phyloP scores from a whole-genome alignment of 2,113 vertebrate species.

The Hippocampus zosterae region DNA sequence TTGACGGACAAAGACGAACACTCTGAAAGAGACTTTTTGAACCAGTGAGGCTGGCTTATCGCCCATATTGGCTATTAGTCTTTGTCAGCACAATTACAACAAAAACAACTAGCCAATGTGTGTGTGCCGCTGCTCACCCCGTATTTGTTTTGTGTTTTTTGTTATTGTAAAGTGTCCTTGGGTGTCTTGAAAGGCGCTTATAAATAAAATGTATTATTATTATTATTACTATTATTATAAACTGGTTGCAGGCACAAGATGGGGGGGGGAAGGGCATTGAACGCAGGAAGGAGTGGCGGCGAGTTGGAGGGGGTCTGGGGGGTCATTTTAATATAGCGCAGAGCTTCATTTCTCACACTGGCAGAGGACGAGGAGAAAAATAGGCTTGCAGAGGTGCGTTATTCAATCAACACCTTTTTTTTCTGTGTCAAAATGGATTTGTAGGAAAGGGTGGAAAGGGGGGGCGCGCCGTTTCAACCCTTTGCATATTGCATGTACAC shows the following conservation, averaged over 20 bases:
- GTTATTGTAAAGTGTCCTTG: too few relatives aligned
- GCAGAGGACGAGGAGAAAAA: not conserved
- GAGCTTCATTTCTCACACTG: not conserved
- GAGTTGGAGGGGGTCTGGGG: not conserved
- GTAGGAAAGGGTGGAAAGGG: not conserved
- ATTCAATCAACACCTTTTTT: not conserved
- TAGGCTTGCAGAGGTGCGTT: not conserved
- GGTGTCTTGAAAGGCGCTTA: too few relatives aligned
- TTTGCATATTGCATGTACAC: too few relatives aligned
- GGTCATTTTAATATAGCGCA: not conserved
- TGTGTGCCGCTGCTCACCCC: too few relatives aligned
- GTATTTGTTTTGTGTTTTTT: too few relatives aligned
- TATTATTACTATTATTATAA: not conserved
- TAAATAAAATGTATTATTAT: too few relatives aligned
- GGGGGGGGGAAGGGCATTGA: not conserved
- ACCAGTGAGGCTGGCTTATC: not conserved
- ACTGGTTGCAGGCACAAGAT: not conserved
- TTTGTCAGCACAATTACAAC: not conserved
- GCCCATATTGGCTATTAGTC: not conserved
- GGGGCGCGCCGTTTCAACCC: not conserved
- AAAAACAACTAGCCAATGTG: not conserved
- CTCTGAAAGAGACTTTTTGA: not conserved
- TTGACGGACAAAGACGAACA: not conserved
- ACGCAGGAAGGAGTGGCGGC: not conserved
- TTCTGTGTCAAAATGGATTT: not conserved